These are phyloP conservation scores for Drosophila repletoides DNA, from an alignment of 1,140 invertebrate species.

Conservation along the genomic window DNA sequence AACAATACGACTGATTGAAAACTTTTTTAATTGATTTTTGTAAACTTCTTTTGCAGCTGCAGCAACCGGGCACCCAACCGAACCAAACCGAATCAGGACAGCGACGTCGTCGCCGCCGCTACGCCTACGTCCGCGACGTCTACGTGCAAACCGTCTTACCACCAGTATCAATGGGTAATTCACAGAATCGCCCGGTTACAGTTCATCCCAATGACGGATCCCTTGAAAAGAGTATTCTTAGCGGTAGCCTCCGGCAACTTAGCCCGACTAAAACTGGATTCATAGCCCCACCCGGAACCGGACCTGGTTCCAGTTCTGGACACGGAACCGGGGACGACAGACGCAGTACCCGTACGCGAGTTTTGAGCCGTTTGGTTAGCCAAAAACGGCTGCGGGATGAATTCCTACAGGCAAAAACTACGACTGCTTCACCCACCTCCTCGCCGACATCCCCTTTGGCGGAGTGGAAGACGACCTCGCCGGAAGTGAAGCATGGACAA, in stretches of 20 bases:
- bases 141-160: too few species aligned
- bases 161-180: constrained; percentile 50
- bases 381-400: constrained; percentile 64
- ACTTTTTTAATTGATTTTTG: constrained; percentile 81
- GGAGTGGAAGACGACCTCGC: constrained; percentile 26
- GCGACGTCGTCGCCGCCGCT: too few species aligned
- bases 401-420: constrained; percentile 38
- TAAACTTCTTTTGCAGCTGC: constrained; percentile 50
- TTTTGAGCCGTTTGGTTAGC: constrained; percentile 61
- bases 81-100: not conserved
- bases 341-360: constrained; percentile 49
- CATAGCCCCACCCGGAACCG: constrained; percentile 1
- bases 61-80: not conserved
- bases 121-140: too few species aligned
- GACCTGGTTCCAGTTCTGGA: too few species aligned
- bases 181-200: constrained; percentile 47
- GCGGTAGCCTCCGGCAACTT: constrained; percentile 47
- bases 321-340: constrained; percentile 5
- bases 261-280: constrained; percentile 21
- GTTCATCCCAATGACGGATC: constrained; percentile 2
- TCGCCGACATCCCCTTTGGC: constrained; percentile 10
- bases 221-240: constrained; percentile 58
- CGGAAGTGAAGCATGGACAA: constrained; percentile 63
- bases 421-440: constrained; percentile 6
- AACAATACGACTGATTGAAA: constrained; percentile 80